phyloP scores from a whole-genome alignment of 2,888 invertebrate genomes.

The Lepidocyrtoides sp. region DNA sequence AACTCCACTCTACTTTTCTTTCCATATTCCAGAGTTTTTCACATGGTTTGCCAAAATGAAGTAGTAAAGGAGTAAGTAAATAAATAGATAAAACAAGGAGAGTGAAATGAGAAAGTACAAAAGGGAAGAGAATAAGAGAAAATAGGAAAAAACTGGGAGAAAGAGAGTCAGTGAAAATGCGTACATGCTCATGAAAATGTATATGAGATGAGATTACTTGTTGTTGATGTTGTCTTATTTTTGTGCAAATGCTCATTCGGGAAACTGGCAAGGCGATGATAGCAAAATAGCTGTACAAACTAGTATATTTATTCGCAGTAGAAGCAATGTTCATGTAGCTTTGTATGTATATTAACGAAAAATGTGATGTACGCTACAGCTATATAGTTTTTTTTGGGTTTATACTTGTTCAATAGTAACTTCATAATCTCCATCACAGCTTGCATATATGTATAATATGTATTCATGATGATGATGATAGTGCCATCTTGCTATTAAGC shows the following conservation, averaged over 20 bases:
- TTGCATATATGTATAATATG: not conserved
- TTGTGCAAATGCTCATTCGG: not conserved
- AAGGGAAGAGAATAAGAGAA: not conserved
- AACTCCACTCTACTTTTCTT: not conserved
- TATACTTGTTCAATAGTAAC: not conserved
- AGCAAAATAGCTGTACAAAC: not conserved
- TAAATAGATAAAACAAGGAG: slow-evolving; percentile 25
- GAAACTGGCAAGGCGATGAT: not conserved
- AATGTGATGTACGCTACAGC: not conserved
- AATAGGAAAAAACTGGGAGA: not conserved
- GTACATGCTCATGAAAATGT: not conserved
- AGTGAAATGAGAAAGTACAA: slow-evolving; percentile 9
- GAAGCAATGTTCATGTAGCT: not conserved
- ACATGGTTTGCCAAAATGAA: slow-evolving; percentile 35
- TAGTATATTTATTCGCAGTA: not conserved
- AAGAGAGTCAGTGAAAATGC: not conserved
- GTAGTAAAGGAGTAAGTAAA: slow-evolving; percentile 38
- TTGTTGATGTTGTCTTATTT: slow-evolving; percentile 45
- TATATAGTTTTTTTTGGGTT: slow-evolving; percentile 16
- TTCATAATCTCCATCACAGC: not conserved
- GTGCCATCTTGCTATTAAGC: slow-evolving; percentile 1
- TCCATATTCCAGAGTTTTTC: not conserved
- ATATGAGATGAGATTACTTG: slow-evolving; percentile 37
- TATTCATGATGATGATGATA: not conserved
- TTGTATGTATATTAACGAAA: not conserved